Evolutionary conservation across 2,888 invertebrate species (phyloP).

Genomic region (Meganola albula): DNA sequence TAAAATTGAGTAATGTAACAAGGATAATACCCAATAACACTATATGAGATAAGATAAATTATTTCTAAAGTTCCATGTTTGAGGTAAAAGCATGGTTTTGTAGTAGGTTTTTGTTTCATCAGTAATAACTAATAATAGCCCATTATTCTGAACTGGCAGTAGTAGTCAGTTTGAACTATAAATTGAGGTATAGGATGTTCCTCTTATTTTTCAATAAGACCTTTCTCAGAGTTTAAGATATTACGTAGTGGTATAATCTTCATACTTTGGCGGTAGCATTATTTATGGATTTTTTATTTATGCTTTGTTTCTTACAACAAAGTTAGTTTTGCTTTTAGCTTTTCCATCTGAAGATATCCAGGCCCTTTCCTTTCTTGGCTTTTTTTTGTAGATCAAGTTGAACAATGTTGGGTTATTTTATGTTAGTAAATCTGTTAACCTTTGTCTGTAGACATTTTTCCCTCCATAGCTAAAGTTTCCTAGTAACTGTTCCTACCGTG

Average conservation of each 20-base stretch:
- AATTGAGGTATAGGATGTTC: no score
- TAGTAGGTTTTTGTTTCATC: no score
- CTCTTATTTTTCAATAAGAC: conserved; percentile 11
- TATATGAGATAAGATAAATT: no score
- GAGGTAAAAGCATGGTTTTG: no score
- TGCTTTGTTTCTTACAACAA: conserved; percentile 5
- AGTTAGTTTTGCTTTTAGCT: conserved; percentile 1
- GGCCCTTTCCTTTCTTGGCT: neutral
- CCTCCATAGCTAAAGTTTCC: neutral
- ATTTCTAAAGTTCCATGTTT: no score
- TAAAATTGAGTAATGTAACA: no score
- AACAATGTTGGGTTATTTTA: neutral
- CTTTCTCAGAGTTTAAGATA: conserved; percentile 5
- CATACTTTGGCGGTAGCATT: neutral
- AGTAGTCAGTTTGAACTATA: no score
- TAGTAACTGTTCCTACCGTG: neutral
- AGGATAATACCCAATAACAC: no score
- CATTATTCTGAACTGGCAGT: no score
- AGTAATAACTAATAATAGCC: no score
- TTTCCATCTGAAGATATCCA: neutral
- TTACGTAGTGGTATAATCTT: conserved; percentile 11
- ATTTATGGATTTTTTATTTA: neutral
- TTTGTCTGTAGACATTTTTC: neutral
- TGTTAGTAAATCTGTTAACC: neutral
- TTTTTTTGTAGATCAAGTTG: neutral